phyloP scores from a whole-genome alignment of 1,140 invertebrate species.

The Drosophila tani region DNA sequence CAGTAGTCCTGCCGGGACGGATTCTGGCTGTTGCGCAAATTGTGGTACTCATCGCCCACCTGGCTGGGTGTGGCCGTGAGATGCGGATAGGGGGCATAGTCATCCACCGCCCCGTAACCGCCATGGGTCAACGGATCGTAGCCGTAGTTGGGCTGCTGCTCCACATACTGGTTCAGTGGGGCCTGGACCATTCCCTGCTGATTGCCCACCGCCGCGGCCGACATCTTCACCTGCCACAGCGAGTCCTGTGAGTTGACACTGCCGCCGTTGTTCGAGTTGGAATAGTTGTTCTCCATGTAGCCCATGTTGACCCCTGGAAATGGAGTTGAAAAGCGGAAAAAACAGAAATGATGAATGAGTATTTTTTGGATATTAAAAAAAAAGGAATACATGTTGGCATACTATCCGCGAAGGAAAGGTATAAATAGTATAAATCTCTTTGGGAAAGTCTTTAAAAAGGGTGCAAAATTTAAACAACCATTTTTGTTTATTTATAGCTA shows the following conservation, averaged over 20 bases:
- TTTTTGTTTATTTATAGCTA: too few species aligned
- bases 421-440: slow-evolving; percentile 20
- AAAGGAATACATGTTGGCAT: slow-evolving; percentile 42
- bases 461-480: background rate
- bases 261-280: slow-evolving; percentile 96
- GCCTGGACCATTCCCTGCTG: slow-evolving; percentile 86
- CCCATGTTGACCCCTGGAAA: slow-evolving; percentile 92
- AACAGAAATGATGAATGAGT: slow-evolving; percentile 12
- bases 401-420: slow-evolving; percentile 14
- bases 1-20: slow-evolving; percentile 93
- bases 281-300: slow-evolving; percentile 96
- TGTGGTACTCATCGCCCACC: slow-evolving; percentile 88
- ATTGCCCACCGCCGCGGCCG: slow-evolving; percentile 88
- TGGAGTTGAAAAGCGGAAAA: background rate
- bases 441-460: background rate
- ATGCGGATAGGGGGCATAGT: slow-evolving; percentile 94
- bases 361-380: slow-evolving; percentile 11
- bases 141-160: slow-evolving; percentile 88
- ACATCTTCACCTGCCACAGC: slow-evolving; percentile 97
- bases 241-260: slow-evolving; percentile 97
- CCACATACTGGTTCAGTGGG: slow-evolving; percentile 86
- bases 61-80: slow-evolving; percentile 89
- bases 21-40: slow-evolving; percentile 90
- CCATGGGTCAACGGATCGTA: slow-evolving; percentile 92
- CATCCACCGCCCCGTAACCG: slow-evolving; percentile 92